Base-by-base conservation (phyloP, 53 echinoderm and acorn worm species). In the Patiria pectinifera region DNA sequence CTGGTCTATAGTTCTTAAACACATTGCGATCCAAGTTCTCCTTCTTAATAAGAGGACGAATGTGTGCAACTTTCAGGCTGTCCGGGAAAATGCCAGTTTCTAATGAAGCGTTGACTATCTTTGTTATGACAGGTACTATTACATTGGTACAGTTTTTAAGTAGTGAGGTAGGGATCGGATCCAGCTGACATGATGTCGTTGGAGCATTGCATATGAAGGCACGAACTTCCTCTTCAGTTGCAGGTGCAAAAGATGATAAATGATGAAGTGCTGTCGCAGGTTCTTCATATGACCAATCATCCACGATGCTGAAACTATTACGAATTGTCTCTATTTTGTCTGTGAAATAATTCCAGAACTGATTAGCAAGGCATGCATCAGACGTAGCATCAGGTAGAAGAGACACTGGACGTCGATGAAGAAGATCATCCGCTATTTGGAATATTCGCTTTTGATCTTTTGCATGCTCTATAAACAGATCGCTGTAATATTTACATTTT, bases 381-480 rank as follows among this genome's bases (percentile, higher is more conserved):
- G 80, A 87, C 2, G 46, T 44, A 79, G 76, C 86, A 12, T 93
- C 88, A 48, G 82, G 88, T 11, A 88, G 88, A 26, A 82, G 83
- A 15, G 71, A 71, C 6, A 21, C 85, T 46, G 84, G 84, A 45
- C 75, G 19, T 71, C 93, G 87, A 60, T 93, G 93, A 78, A 85
- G 87, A 22, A 93, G 82, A 24, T 87, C 59, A 69, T 93, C 70
- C 14, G 49, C 66, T 49, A 87, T 87, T 53, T 78, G 62, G 59
- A 93, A 93, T 18, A 93, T 61, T 46, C 76, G 79, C 71, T 87
- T 93, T 80, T 93, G 93, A 87, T 93, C 61, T 71, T 93, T 93
- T 4, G 80, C 71, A 59, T 87, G 69, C 14, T 58, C 81, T 6
- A 49, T 15, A 49, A 76, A 93, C 25, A 93, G 66, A 46, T 88